Base-by-base conservation (phyloP, 2,888 invertebrate species). In the Chalcis sispes region DNA sequence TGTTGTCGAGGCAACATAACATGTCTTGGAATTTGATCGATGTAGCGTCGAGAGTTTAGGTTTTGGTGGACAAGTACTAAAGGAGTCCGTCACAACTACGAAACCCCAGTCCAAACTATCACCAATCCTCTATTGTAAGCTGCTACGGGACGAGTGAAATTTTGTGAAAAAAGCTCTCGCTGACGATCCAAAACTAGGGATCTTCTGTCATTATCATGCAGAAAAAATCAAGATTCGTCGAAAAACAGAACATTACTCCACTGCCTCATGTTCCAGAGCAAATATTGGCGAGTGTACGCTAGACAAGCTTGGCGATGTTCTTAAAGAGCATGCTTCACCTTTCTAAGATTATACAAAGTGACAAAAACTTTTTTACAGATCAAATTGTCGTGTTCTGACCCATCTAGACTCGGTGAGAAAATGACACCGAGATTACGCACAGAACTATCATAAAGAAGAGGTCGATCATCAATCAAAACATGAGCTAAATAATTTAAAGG, bases 81-180 rank as follows among this genome's bases (percentile, higher is more conserved):
- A n/a, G 32, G 15, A 29, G 58, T 29, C 7, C 18, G 29, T 5
- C 8, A 58, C n/a, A n/a, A 15, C 4, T 15, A 13, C 32, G 7
- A 58, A 58, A 58, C 20, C 20, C 32, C 29, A n/a, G 15, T n/a
- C n/a, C n/a, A n/a, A n/a, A n/a, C n/a, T n/a, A n/a, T n/a, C n/a
- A n/a, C n/a, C n/a, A n/a, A n/a, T 32, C 58, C 58, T 29, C 58
- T 32, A 4, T 18, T 29, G 18, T 15, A 58, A 58, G 8, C 58
- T 13, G 8, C 29, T 18, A 58, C 58, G 1, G 32, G 18, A 2
- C 32, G 29, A 2, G n/a, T 29, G 10, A 29, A 15, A 7, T 32
- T 1, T n/a, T 58, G 29, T 40, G 18, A n/a, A 62, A 40, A 62
- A 3, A n/a, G 46, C 23, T 65, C 25, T 50, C 50, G 8, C 8